Base-by-base conservation (phyloP, 2,113 vertebrate species). In the Campylomormyrus numenius region DNA sequence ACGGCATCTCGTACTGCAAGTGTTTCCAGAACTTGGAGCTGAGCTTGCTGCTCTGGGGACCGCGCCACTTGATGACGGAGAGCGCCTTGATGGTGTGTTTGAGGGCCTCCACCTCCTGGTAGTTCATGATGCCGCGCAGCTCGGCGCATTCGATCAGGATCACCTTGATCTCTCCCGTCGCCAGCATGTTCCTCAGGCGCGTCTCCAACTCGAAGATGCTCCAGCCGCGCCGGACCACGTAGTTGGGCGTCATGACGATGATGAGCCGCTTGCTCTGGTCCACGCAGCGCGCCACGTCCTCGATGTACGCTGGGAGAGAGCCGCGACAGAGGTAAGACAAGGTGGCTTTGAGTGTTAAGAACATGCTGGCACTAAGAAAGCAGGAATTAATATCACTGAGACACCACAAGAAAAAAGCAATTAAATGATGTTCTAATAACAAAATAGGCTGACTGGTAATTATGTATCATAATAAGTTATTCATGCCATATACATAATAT, bases 11-110 rank as follows among this genome's bases (percentile, higher is more conserved):
- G 1, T 99, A 99, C 94, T 98, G 98, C 95, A 99, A 97, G 96
- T 97, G 97, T 97, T 99, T 99, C 98, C 98, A 99, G 96, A 99
- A 99, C 93, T 98, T 98, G 92, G 98, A 99, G 97, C 96, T 97
- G 92, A 99, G 97, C 96, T 98, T 98, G 97, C 98, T 99, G 97
- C 98, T 98, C 95, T 97, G 97, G 92, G 98, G 96, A 94, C 98
- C 98, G 0, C 95, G 97, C 98, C 98, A 99, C 95, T 98, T 99
- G 96, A 99, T 98, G 92, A 99, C 98, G 0, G 98, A 98, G 92
- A 99, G 97, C 91, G 98, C 97, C 94, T 99, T 99, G 93, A 99
- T 99, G 91, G 97, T 98, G 74, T 99, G 98, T 94, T 99, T 99
- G 77, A 99, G 97, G 24, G 98, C 97, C 94, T 99, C 98, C 27